phyloP scores from a whole-genome alignment of 2,888 invertebrate species.

The Urechis unicinctus region DNA sequence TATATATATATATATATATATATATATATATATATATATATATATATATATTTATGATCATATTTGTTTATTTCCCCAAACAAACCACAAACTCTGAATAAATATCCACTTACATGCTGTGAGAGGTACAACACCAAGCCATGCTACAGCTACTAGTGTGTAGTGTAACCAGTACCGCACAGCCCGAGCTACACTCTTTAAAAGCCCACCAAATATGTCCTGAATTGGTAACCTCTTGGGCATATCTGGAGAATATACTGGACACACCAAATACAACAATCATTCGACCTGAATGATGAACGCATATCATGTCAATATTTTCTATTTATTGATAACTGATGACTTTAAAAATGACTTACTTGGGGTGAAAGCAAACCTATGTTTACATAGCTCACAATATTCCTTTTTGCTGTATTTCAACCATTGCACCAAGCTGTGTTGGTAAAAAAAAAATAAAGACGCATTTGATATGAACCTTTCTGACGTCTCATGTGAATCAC shows the following conservation, averaged over 20 bases:
- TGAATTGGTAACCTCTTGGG: slow-evolving; percentile 89
- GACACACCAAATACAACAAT: slow-evolving; percentile 18
- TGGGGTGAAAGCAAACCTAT: slow-evolving; percentile 95
- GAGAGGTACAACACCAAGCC: slow-evolving; percentile 93
- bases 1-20: no score
- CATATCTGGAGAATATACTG: slow-evolving; percentile 98
- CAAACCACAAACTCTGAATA: no score
- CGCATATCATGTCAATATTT: no score
- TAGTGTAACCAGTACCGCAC: slow-evolving; percentile 97
- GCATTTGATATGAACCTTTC: no score
- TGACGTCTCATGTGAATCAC: no score
- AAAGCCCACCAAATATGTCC: slow-evolving; percentile 84
- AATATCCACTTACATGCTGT: slow-evolving; percentile 67
- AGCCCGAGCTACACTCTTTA: slow-evolving; percentile 83
- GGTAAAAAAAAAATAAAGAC: slow-evolving; percentile 19
- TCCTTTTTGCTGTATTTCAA: slow-evolving; percentile 97
- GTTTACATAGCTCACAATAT: slow-evolving; percentile 95
- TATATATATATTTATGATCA: no score
- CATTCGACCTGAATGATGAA: no score
- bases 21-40: no score
- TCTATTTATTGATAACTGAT: neutral
- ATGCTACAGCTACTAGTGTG: slow-evolving; percentile 90
- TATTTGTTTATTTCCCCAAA: no score
- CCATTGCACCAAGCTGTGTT: slow-evolving; percentile 94
- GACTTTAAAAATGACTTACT: slow-evolving; percentile 53